Conservation (phyloP, 2,113 vertebrate species). For the Sminthopsis crassicaudata region DNA sequence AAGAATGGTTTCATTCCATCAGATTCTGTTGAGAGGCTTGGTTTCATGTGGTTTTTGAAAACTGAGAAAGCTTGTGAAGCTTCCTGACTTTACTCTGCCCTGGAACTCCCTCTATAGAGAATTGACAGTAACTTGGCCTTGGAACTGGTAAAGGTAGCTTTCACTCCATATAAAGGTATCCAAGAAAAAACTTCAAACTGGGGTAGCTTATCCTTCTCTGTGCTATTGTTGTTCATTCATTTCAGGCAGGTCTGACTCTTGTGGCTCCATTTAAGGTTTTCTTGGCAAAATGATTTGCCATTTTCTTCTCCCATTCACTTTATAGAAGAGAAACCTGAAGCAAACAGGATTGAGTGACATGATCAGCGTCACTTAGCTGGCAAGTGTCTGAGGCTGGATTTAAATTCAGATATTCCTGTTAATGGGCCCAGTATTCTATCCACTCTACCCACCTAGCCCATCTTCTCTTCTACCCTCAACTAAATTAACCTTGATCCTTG, state of each 20-base stretch:
- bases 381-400: neutral
- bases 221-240: neutral
- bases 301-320: neutral
- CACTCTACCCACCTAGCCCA: neutral
- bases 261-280: neutral
- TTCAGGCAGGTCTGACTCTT: neutral
- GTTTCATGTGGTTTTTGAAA: too few relatives aligned
- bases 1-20: too few relatives aligned
- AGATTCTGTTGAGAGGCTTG: too few relatives aligned
- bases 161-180: neutral
- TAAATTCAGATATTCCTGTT: neutral
- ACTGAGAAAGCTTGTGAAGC: too few relatives aligned
- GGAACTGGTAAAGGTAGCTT: neutral
- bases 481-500: neutral
- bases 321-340: neutral
- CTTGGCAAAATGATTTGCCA: neutral
- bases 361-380: neutral
- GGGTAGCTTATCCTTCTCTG: neutral
- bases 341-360: neutral
- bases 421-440: neutral
- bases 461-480: neutral
- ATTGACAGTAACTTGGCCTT: neutral
- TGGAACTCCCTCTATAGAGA: neutral
- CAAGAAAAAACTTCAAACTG: neutral
- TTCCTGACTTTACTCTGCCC: too few relatives aligned